Percentiles rank a stretch among this genome's conserved stretches.
Conservation (phyloP, 2,113 vertebrate species). For the Forbesichthys papilliferus region DNA sequence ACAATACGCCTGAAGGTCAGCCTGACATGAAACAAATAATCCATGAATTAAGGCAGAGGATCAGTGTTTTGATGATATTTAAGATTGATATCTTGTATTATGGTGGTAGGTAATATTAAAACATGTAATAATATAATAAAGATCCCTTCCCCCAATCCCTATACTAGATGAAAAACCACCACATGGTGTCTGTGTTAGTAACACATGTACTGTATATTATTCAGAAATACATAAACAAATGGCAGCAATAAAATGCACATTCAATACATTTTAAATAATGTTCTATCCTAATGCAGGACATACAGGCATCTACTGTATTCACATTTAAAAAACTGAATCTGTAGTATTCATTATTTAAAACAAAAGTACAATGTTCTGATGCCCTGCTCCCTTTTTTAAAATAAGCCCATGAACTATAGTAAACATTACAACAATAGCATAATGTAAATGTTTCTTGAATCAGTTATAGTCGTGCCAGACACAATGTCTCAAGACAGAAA, state of each 20-base stretch:
- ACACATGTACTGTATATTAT: neutral
- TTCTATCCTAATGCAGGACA: slow-evolving; percentile 40
- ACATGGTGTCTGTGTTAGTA: neutral
- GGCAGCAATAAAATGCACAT: slow-evolving; percentile 26
- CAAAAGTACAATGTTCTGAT: slow-evolving; percentile 24
- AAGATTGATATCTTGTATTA: neutral
- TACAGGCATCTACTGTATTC: slow-evolving; percentile 33
- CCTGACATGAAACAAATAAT: slow-evolving; percentile 36
- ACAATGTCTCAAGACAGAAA: neutral
- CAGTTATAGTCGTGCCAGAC: slow-evolving; percentile 9
- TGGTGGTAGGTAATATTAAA: slow-evolving; percentile 1
- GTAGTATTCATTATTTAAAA: slow-evolving; percentile 21
- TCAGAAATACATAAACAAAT: neutral
- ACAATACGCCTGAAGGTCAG: neutral
- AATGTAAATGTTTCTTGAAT: slow-evolving; percentile 43
- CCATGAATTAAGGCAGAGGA: neutral
- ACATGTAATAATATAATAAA: neutral
- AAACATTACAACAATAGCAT: slow-evolving; percentile 47
- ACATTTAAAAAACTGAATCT: slow-evolving; percentile 24
- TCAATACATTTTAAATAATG: slow-evolving; percentile 42
- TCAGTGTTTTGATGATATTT: slow-evolving; percentile 11
- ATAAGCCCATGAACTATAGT: slow-evolving; percentile 39
- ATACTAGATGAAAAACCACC: neutral
- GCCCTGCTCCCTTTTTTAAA: slow-evolving; percentile 18
- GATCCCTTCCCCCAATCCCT: neutral